A percentile compares a stretch with the other conserved stretches of the same genome.
Evolutionary conservation across 2,113 vertebrate genomes (phyloP).

Genomic region (Cynocephalus volans): DNA sequence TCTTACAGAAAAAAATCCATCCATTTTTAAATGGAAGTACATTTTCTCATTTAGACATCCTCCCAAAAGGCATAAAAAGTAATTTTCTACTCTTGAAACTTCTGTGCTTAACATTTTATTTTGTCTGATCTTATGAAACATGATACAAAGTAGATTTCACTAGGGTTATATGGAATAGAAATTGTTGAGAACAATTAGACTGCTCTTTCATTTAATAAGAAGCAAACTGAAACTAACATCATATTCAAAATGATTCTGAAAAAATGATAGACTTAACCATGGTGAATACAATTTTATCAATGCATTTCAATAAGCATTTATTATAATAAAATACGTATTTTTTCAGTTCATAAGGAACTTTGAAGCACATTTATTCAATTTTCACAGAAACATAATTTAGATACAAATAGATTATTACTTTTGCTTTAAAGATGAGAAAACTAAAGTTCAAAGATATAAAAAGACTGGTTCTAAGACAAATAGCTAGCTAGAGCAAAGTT

Average conservation of each 20-base stretch:
- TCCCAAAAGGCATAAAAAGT: slow-evolving; percentile 85
- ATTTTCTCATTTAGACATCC: slow-evolving; percentile 83
- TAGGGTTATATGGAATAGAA: slow-evolving; percentile 53
- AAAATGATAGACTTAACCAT: not conserved
- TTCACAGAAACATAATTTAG: slow-evolving; percentile 10
- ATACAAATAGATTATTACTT: not conserved
- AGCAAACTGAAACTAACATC: slow-evolving; percentile 54
- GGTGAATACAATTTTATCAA: slow-evolving; percentile 36
- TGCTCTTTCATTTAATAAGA: slow-evolving; percentile 22
- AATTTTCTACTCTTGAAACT: slow-evolving; percentile 81
- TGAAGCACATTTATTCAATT: not conserved
- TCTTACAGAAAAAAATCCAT: slow-evolving; percentile 62
- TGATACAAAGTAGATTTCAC: slow-evolving; percentile 74
- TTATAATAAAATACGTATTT: not conserved
- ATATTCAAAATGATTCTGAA: slow-evolving; percentile 33
- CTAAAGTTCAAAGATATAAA: not conserved
- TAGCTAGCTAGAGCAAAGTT: not conserved
- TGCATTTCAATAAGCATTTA: not conserved
- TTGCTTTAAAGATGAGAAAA: slow-evolving; percentile 23
- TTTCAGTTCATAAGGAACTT: slow-evolving; percentile 38
- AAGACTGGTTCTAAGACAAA: not conserved
- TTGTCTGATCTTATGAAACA: slow-evolving; percentile 78
- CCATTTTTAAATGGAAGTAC: slow-evolving; percentile 77
- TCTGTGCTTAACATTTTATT: slow-evolving; percentile 83
- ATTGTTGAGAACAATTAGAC: slow-evolving; percentile 72